phyloP scores from a whole-genome alignment of 2,888 invertebrate species.

The Noctua pronuba region DNA sequence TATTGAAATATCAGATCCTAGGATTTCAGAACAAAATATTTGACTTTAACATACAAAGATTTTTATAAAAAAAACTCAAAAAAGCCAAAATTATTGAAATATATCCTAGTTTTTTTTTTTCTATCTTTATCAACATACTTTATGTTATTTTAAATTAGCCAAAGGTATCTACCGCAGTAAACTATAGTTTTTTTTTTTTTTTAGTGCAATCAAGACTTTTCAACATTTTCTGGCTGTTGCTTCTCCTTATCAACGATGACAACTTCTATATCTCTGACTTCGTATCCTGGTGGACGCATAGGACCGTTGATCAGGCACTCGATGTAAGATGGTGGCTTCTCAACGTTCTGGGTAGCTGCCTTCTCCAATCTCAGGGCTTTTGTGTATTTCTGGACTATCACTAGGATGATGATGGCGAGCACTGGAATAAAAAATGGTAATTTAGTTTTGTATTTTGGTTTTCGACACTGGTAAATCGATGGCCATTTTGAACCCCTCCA shows the following conservation, averaged over 20 bases:
- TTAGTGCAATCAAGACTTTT: slow-evolving; percentile 48
- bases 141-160: slow-evolving; percentile 2
- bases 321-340: slow-evolving; percentile 81
- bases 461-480: not conserved
- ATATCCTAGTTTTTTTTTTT: not conserved
- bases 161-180: not conserved
- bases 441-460: not conserved
- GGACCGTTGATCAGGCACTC: slow-evolving; percentile 77
- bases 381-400: slow-evolving; percentile 76
- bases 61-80: not conserved
- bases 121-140: not conserved
- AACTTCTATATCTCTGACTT: slow-evolving; percentile 61
- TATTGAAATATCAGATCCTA: not conserved
- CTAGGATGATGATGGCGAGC: slow-evolving; percentile 72
- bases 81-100: not conserved
- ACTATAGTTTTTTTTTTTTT: too few relatives aligned
- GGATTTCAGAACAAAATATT: slow-evolving; percentile 9
- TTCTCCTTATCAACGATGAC: slow-evolving; percentile 64
- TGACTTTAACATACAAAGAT: not conserved
- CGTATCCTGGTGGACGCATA: slow-evolving; percentile 51
- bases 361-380: slow-evolving; percentile 72
- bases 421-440: slow-evolving; percentile 68
- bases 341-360: slow-evolving; percentile 61
- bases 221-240: slow-evolving; percentile 50
- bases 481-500: too few relatives aligned